These are phyloP conservation scores for Escarpia spicata DNA, from an alignment of 2,888 invertebrate genomes.

Conservation along the genomic window DNA sequence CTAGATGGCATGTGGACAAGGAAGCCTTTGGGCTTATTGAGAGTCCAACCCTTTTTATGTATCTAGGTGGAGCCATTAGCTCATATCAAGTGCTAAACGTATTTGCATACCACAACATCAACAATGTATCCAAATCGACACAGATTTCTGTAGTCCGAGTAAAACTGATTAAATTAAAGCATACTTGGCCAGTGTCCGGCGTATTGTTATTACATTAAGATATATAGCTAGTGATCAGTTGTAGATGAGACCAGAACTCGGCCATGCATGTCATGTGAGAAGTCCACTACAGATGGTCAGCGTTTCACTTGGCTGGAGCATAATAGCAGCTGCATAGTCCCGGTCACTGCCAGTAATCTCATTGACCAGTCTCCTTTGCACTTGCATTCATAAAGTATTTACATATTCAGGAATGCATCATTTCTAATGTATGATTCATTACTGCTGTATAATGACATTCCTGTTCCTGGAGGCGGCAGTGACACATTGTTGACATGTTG, in stretches of 20 bases:
- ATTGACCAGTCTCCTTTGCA: neutral
- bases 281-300: neutral
- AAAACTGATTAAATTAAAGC: neutral
- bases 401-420: neutral
- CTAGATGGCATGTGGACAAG: no score
- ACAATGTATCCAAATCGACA: neutral
- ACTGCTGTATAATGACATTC: neutral
- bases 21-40: no score
- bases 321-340: neutral
- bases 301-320: neutral
- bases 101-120: neutral
- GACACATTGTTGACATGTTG: neutral
- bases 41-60: no score
- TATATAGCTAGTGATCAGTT: neutral
- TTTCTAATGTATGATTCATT: neutral
- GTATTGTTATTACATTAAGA: neutral
- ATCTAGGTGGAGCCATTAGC: neutral
- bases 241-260: neutral
- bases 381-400: neutral
- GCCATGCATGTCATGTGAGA: neutral
- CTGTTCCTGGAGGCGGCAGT: neutral
- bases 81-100: neutral
- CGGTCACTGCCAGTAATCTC: neutral
- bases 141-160: neutral
- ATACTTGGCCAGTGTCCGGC: neutral